phyloP scores from a whole-genome alignment of 1,140 invertebrate genomes.

The Bombus breviceps region DNA sequence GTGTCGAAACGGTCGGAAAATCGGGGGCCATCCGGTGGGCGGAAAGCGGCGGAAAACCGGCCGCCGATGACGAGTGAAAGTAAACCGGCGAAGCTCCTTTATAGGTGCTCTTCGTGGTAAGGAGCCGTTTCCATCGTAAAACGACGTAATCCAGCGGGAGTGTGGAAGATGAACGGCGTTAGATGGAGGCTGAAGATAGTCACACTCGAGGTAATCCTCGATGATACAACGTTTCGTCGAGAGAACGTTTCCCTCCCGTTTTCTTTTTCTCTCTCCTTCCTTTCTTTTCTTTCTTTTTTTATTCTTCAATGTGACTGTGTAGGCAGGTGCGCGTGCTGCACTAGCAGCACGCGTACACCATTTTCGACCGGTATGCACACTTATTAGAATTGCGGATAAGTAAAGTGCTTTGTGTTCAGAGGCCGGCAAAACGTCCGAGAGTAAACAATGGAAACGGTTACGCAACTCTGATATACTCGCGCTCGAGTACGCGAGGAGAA shows the following conservation, averaged over 20 bases:
- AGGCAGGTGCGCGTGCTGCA: slow-evolving; percentile 1
- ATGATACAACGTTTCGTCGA: slow-evolving; percentile 72
- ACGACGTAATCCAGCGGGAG: slow-evolving; percentile 59
- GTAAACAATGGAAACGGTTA: slow-evolving; percentile 72
- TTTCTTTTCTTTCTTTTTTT: neutral
- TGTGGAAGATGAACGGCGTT: slow-evolving; percentile 59
- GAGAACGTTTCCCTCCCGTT: slow-evolving; percentile 14
- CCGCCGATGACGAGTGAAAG: slow-evolving; percentile 79
- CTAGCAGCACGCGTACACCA: slow-evolving; percentile 35
- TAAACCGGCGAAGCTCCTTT: slow-evolving; percentile 57
- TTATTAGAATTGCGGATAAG: slow-evolving; percentile 74
- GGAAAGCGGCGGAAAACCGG: slow-evolving; percentile 72
- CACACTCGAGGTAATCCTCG: slow-evolving; percentile 69
- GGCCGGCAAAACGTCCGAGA: slow-evolving; percentile 76
- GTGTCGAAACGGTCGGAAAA: slow-evolving; percentile 64
- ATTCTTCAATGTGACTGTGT: too few species aligned
- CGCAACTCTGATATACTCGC: slow-evolving; percentile 63
- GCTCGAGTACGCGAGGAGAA: slow-evolving; percentile 5
- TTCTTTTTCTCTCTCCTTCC: neutral
- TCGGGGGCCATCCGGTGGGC: slow-evolving; percentile 53
- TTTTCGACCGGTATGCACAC: slow-evolving; percentile 59
- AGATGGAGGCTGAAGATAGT: slow-evolving; percentile 76
- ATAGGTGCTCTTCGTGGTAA: slow-evolving; percentile 76
- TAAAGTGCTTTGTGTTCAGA: slow-evolving; percentile 76
- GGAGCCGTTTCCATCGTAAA: slow-evolving; percentile 62